Percentiles rank a stretch among this genome's conserved stretches.
phyloP scores from a whole-genome alignment of 64 coral and sea anemone genomes.

The Montipora cactus region DNA sequence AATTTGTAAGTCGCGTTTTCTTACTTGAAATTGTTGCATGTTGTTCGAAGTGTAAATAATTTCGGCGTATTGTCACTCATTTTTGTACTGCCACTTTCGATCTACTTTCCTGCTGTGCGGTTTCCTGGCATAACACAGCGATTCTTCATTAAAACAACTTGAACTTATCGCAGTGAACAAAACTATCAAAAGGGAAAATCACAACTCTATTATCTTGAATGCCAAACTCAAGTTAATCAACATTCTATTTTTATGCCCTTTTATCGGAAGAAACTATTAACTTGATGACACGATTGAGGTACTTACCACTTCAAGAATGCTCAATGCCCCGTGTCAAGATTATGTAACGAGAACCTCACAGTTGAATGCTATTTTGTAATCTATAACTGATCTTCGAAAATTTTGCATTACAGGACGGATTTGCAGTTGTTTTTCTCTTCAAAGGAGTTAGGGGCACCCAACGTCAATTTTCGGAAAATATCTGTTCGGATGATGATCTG shows the following conservation, averaged over 20 bases:
- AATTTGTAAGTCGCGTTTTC: neutral
- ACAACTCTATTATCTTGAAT: neutral
- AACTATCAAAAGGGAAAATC: neutral
- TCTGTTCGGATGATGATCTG: too few relatives aligned
- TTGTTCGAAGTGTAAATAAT: neutral
- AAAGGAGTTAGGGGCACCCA: too few relatives aligned
- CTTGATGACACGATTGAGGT: conserved; percentile 22
- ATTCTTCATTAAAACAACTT: neutral
- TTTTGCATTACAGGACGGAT: neutral
- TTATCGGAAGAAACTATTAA: conserved; percentile 31
- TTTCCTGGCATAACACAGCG: too few relatives aligned
- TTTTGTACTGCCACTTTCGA: neutral
- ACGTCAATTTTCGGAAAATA: too few relatives aligned
- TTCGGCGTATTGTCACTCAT: neutral
- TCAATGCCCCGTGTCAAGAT: conserved; percentile 1
- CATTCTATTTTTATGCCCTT: conserved; percentile 7
- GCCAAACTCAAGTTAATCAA: neutral
- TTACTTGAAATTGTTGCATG: neutral
- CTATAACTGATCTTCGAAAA: neutral
- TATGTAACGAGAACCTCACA: neutral
- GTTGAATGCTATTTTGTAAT: neutral
- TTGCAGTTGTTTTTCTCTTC: too few relatives aligned
- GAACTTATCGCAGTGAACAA: neutral
- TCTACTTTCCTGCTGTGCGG: neutral
- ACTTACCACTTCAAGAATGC: conserved; percentile 28